Conservation (phyloP, 2,113 vertebrate genomes). For the Brachirus orientalis region DNA sequence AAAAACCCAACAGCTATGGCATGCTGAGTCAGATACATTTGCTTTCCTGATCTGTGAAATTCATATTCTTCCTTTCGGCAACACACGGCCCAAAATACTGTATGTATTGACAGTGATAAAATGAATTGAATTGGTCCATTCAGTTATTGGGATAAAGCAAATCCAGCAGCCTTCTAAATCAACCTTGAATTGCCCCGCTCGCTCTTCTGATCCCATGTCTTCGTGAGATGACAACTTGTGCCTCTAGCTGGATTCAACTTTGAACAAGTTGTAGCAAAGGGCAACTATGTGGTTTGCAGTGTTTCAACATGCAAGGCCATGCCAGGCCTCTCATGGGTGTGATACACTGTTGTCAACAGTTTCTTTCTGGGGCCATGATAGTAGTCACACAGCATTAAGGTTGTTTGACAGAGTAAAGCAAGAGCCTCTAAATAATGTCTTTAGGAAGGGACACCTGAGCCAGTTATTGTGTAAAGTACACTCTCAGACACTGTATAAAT, state of each 20-base stretch:
- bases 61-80: too few species aligned
- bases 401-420: constrained; percentile 37
- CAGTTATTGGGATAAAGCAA: background rate
- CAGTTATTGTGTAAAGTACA: background rate
- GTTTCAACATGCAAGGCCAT: constrained; percentile 73
- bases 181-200: background rate
- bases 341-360: constrained; percentile 74
- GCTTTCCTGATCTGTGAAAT: background rate
- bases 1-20: background rate
- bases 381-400: constrained; percentile 27
- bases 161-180: constrained; percentile 7
- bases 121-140: background rate
- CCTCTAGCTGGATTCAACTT: constrained; percentile 54
- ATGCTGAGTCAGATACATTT: background rate
- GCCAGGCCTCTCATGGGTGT: constrained; percentile 70
- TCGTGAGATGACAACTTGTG: constrained; percentile 44
- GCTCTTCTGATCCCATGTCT: constrained; percentile 39
- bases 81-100: too few species aligned
- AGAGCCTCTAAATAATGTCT: background rate
- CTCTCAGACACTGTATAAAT: background rate
- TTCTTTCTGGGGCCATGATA: constrained; percentile 47
- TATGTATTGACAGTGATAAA: too few species aligned
- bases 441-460: background rate
- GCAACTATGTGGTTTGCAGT: constrained; percentile 73
- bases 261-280: constrained; percentile 75